phyloP scores from a whole-genome alignment of 2,888 invertebrate genomes.

The Synanthedon tipuliformis region DNA sequence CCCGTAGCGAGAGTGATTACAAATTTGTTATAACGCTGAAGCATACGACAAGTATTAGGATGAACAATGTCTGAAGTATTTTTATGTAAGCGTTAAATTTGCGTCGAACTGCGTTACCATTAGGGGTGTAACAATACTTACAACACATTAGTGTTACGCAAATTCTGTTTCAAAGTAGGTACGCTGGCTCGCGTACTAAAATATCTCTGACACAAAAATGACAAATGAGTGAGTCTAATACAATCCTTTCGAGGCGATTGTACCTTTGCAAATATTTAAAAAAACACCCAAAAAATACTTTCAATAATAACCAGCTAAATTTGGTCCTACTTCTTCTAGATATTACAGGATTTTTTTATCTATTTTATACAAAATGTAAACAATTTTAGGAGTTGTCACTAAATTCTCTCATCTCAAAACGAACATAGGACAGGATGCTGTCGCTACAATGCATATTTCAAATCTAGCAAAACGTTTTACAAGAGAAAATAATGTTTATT shows the following conservation, averaged over 20 bases:
- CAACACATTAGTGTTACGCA: conserved; percentile 57
- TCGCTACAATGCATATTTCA: conserved; percentile 42
- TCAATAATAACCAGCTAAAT: conserved; percentile 40
- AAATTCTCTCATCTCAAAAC: not conserved
- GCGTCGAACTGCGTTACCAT: conserved; percentile 53
- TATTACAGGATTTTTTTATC: conserved; percentile 19
- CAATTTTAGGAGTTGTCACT: not conserved
- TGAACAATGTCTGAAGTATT: conserved; percentile 57
- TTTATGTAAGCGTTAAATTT: conserved; percentile 61
- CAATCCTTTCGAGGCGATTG: not conserved
- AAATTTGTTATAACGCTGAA: conserved; percentile 65
- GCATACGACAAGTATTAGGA: conserved; percentile 62
- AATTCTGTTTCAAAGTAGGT: conserved; percentile 27
- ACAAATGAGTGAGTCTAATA: conserved; percentile 40
- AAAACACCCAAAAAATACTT: not conserved
- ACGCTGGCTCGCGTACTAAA: conserved; percentile 41
- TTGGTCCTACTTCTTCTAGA: conserved; percentile 55
- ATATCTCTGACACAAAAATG: conserved; percentile 47
- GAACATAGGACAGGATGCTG: conserved; percentile 31
- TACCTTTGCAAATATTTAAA: not conserved
- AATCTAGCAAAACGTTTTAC: conserved; percentile 45
- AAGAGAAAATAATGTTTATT: conserved; percentile 34
- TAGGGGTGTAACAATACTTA: conserved; percentile 45
- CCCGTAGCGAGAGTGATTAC: conserved; percentile 58
- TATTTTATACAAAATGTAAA: conserved; percentile 26